A percentile compares a stretch with the other conserved stretches of the same genome.
Evolutionary conservation across 1,140 invertebrate species (phyloP).

Genomic region (Diprion similis): DNA sequence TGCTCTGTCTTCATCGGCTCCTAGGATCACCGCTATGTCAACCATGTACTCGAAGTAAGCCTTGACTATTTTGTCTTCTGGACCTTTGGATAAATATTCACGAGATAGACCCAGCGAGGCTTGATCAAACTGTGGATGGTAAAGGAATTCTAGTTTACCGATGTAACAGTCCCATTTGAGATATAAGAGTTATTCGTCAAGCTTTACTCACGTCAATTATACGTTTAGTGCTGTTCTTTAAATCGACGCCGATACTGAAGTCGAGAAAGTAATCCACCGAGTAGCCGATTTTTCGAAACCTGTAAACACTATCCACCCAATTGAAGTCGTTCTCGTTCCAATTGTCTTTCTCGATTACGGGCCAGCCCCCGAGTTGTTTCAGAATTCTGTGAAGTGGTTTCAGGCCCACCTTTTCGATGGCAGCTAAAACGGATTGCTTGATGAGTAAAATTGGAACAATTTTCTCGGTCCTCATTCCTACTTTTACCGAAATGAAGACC

Average conservation of each 20-base stretch:
- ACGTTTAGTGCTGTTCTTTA: slow-evolving; percentile 87
- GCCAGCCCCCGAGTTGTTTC: slow-evolving; percentile 87
- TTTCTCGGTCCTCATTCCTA: too few species aligned
- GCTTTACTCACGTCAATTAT: slow-evolving; percentile 82
- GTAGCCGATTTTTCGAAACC: slow-evolving; percentile 79
- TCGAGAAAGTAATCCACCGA: slow-evolving; percentile 93
- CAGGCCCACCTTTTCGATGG: slow-evolving; percentile 77
- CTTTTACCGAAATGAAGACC: slow-evolving; percentile 45
- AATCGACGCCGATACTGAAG: slow-evolving; percentile 87
- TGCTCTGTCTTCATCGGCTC: slow-evolving; percentile 77
- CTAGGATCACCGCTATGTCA: slow-evolving; percentile 86
- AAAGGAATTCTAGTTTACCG: background rate
- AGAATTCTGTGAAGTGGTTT: slow-evolving; percentile 75
- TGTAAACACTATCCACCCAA: slow-evolving; percentile 85
- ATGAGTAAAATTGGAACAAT: too few species aligned
- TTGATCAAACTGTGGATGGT: slow-evolving; percentile 84
- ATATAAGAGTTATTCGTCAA: background rate
- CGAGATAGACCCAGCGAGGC: slow-evolving; percentile 85
- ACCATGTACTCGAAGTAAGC: slow-evolving; percentile 87
- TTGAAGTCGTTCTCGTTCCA: slow-evolving; percentile 79
- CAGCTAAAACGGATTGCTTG: slow-evolving; percentile 58
- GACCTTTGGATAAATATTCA: slow-evolving; percentile 88
- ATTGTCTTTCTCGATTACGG: slow-evolving; percentile 77
- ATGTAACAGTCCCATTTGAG: background rate
- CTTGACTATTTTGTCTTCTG: slow-evolving; percentile 78